phyloP scores from a whole-genome alignment of 2,113 vertebrate genomes.

The Macrotis lagotis region DNA sequence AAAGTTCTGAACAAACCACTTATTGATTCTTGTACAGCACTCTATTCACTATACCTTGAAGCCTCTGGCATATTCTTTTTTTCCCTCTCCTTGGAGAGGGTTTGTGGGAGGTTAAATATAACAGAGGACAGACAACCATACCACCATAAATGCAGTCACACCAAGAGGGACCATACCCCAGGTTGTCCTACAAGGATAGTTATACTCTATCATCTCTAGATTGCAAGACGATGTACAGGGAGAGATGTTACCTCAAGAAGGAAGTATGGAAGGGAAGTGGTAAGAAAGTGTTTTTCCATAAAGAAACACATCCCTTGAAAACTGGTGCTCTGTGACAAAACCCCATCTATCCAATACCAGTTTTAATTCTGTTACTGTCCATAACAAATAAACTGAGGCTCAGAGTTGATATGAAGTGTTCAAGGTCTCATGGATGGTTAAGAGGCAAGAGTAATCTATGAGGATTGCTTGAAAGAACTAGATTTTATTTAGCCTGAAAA shows the following conservation, averaged over 20 bases:
- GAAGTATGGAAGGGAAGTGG: background rate
- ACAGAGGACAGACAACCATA: background rate
- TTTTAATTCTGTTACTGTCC: background rate
- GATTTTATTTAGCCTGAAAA: background rate
- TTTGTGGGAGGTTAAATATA: background rate
- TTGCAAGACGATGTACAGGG: background rate
- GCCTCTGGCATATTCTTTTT: background rate
- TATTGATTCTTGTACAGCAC: background rate
- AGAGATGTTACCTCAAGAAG: background rate
- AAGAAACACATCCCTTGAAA: background rate
- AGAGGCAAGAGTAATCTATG: background rate
- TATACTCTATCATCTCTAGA: background rate
- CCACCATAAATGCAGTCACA: background rate
- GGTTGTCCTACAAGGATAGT: background rate
- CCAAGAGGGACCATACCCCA: background rate
- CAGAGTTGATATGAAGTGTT: background rate
- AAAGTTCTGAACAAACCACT: background rate
- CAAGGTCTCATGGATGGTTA: background rate
- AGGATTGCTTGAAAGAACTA: background rate
- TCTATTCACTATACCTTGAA: background rate
- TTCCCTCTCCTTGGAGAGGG: background rate
- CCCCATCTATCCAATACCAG: background rate
- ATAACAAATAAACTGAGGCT: background rate
- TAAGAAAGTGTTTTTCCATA: background rate
- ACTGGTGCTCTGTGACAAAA: background rate